These are phyloP conservation scores for Dolichallabes microphthalmus DNA, from an alignment of 2,113 vertebrate genomes.

Conservation along the genomic window DNA sequence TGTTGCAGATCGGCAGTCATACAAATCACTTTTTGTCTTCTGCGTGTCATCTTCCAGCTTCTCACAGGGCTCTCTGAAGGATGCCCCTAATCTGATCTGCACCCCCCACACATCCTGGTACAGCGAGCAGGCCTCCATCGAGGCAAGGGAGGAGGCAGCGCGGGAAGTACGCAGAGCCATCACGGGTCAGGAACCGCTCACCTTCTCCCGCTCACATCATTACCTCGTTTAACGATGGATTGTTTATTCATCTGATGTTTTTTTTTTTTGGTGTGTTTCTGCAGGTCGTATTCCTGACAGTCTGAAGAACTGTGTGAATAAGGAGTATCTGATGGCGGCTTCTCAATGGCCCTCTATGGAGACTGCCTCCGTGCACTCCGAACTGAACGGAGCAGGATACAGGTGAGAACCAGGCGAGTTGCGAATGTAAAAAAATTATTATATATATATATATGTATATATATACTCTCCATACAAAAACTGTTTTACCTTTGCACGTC, in stretches of 20 bases:
- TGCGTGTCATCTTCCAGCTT: slow-evolving; percentile 62
- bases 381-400: slow-evolving; percentile 86
- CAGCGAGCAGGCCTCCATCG: slow-evolving; percentile 81
- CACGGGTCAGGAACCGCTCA: slow-evolving; percentile 66
- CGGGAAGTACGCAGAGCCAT: slow-evolving; percentile 81
- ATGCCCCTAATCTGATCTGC: slow-evolving; percentile 81
- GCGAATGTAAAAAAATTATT: too few relatives aligned
- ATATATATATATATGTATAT: too few relatives aligned
- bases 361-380: slow-evolving; percentile 82
- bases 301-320: slow-evolving; percentile 93
- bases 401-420: slow-evolving; percentile 63
- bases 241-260: neutral
- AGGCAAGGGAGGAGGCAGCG: slow-evolving; percentile 79
- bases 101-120: slow-evolving; percentile 82
- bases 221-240: neutral
- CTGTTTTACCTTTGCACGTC: neutral
- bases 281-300: slow-evolving; percentile 88
- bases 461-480: neutral
- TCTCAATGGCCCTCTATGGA: slow-evolving; percentile 90
- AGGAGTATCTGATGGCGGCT: slow-evolving; percentile 89
- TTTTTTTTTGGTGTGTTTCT: neutral
- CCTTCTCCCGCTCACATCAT: neutral
- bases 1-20: neutral
- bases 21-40: neutral
- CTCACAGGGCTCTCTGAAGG: slow-evolving; percentile 78